Base-by-base conservation (phyloP, 2,113 vertebrate genomes). In the Paracanthobrama guichenoti region DNA sequence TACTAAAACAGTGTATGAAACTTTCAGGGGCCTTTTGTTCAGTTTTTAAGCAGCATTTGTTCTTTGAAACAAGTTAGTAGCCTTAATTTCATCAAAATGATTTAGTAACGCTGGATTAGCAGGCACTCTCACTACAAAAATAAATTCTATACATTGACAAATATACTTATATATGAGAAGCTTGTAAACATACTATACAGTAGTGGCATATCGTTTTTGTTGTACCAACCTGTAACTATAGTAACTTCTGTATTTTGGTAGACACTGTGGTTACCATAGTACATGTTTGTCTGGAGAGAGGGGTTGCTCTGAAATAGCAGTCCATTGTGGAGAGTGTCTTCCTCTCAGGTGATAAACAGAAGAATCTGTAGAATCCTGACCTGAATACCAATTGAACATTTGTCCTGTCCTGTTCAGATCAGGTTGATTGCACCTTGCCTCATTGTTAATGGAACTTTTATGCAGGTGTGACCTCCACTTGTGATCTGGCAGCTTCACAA, bases 401-500 rank as follows among this genome's bases (percentile, higher is more conserved):
- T 62, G 44, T 66, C 60, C 44, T 22, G 16, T 67, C 62, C 24
- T 50, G 44, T 31, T 48, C 9, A 3, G 7, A 50, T 24, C n/a
- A 24, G 77, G 16, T 64, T 62, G 73, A 64, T 64, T 80, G 79
- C 60, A 31, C 42, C 62, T 80, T 22, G 3, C 39, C 57, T 79
- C 3, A 9, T 67, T 35, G 62, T 50, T 50, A 67, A 80, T 62
- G 77, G 16, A n/a, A 62, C 77, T 62, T 46, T 62, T 79, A 46
- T 62, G 57, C 77, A 79, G 57, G 77, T 67, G 60, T 48, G 79
- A 80, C 60, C 79, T 67, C 60, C 44, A 50, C 46, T 80, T 72
- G 79, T 71, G 71, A 48, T 57, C 57, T 84, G 84, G 24, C 77
- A 62, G 77, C 67, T 55, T 85, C 35, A 60, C 77, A 85, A 69